Evolutionary conservation across 1,140 invertebrate species (phyloP), one percentile per base, ranked within the genome.

Genomic region (Orchesella cincta): DNA sequence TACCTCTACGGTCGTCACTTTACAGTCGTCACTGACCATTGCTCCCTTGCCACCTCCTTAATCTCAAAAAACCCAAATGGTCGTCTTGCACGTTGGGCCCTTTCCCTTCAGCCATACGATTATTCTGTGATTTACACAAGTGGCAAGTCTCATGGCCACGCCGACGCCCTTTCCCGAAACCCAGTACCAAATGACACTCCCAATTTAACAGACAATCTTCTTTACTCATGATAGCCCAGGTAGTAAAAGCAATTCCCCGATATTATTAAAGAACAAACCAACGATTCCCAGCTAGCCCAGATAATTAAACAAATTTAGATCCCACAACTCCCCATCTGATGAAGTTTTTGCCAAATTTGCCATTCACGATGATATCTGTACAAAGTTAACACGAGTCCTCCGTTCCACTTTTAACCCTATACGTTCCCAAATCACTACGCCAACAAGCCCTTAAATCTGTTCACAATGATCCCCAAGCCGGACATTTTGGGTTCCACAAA

Each of bases 401-500:
- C n/a, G n/a, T n/a, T n/a, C n/a, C n/a, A n/a, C n/a, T n/a, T n/a
- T n/a, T n/a, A n/a, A n/a, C n/a, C n/a, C n/a, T n/a, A n/a, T n/a
- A n/a, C n/a, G n/a, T n/a, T n/a, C n/a, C n/a, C n/a, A n/a, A n/a
- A n/a, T n/a, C n/a, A n/a, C n/a, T n/a, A n/a, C n/a, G n/a, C n/a
- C n/a, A n/a, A n/a, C n/a, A n/a, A n/a, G n/a, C n/a, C n/a, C n/a
- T n/a, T n/a, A n/a, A n/a, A n/a, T n/a, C n/a, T n/a, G n/a, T n/a
- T n/a, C n/a, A n/a, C n/a, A n/a, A n/a, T n/a, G n/a, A n/a, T n/a
- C n/a, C n/a, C n/a, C n/a, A 20, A 71, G 52, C n/a, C 67, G 5
- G 18, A 71, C 79, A 81, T 33, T n/a, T 78, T 51, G 79, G 77
- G 26, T 39, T 78, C 35, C 1, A 1, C 0, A 74, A 29, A 29